Conservation (phyloP, 2,113 vertebrate genomes). For the Petroica traversi region DNA sequence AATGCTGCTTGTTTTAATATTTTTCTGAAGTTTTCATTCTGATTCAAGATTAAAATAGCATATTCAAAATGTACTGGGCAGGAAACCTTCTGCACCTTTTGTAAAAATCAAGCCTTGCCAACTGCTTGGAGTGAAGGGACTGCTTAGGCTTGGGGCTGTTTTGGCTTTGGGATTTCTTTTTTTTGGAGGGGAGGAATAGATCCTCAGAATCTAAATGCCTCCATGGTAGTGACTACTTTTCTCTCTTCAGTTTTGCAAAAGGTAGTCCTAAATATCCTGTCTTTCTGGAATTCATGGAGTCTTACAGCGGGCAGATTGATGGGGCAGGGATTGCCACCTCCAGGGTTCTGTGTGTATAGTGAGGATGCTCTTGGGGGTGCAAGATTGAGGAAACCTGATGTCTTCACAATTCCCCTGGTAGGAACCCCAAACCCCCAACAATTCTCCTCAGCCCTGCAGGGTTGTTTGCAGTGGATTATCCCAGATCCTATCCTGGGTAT, state of each 20-base stretch:
- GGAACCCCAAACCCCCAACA: neutral
- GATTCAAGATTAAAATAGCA: neutral
- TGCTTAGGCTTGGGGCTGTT: neutral
- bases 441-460: neutral
- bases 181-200: neutral
- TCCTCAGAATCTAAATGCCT: neutral
- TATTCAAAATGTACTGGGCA: neutral
- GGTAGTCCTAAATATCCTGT: neutral
- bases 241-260: neutral
- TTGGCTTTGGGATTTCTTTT: no score
- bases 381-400: rapidly evolving
- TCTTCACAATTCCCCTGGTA: neutral
- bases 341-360: no score
- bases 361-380: neutral
- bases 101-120: neutral
- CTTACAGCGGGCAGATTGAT: neutral
- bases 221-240: neutral
- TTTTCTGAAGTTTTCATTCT: neutral
- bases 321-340: neutral
- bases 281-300: neutral
- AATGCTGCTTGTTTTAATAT: neutral
- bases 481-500: neutral
- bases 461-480: neutral
- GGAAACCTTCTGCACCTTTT: neutral
- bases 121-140: neutral